Evolutionary conservation across 2,888 invertebrate species (phyloP), one percentile per base, ranked within the genome.

Genomic region (Chrysodeixis includens): DNA sequence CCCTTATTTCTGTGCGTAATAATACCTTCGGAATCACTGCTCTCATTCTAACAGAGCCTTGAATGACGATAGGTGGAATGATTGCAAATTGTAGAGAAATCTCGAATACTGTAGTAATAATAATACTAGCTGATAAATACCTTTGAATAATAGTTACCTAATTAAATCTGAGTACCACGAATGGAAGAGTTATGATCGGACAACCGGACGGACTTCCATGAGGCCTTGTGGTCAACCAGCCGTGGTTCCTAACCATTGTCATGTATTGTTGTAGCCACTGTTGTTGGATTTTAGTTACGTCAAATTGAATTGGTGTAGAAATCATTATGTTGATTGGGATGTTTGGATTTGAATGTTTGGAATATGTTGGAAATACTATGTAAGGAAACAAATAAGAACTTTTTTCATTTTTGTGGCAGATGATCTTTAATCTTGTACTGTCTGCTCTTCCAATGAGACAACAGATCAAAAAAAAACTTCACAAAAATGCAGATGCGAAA

Each of bases 121-220:
- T 40, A 4, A 40, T 12, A 5, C 12, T 12, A 5, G n/a, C n/a
- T n/a, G 40, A 40, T 40, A 40, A 40, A 40, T 6, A 40, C 40
- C 40, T 40, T 7, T 40, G 5, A 40, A n/a, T 40, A 40, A 7
- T n/a, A 40, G 5, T 40, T 40, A 40, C n/a, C 51, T 40, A 78
- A 78, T 78, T 78, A 78, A 76, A 73, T 66, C 40, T 52, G 52
- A 44, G 78, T 73, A 71, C 66, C 66, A 67, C 56, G 51, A 69
- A 73, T 62, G 32, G 44, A 56, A 62, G 30, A 66, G 62, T 74
- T 81, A 71, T 81, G 71, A 76, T 74, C 79, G 69, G 71, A 56
- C 63, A 51, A 44, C 63, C 82, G 71, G 73, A 82, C 80, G 82
- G 80, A 82, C 66, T 76, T 82, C 82, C 83, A 74, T 60, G 46